Percentiles rank a stretch among this genome's conserved stretches.
phyloP scores from a whole-genome alignment of 2,888 invertebrate species.

The Pyrgus malvae region DNA sequence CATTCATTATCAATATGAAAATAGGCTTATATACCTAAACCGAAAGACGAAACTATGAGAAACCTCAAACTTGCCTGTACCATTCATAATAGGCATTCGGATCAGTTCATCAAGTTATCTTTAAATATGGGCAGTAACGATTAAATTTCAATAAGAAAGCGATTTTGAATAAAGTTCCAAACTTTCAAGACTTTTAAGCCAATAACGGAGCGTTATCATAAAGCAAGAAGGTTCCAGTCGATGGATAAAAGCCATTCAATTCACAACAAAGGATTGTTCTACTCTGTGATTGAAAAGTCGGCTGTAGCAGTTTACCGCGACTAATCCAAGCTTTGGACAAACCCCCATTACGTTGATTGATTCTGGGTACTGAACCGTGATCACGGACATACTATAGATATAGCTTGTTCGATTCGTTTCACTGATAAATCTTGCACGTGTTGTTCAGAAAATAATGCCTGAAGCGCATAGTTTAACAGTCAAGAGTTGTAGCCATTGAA shows the following conservation, averaged over 20 bases:
- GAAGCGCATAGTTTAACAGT: too few relatives aligned
- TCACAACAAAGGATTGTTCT: constrained; percentile 51
- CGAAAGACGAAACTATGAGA: too few relatives aligned
- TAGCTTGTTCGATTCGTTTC: too few relatives aligned
- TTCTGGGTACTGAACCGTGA: constrained; percentile 64
- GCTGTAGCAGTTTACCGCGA: constrained; percentile 52
- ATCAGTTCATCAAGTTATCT: constrained; percentile 7
- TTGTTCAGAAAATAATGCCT: too few relatives aligned
- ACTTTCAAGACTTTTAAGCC: constrained; percentile 29
- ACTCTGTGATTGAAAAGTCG: constrained; percentile 52
- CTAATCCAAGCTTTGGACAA: constrained; percentile 71
- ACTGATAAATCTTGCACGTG: too few relatives aligned
- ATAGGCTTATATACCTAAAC: too few relatives aligned
- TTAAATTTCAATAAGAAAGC: constrained; percentile 20
- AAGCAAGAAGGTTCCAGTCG: constrained; percentile 23
- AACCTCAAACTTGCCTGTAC: too few relatives aligned
- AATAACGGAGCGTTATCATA: constrained; percentile 28
- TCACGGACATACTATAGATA: too few relatives aligned
- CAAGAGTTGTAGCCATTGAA: too few relatives aligned
- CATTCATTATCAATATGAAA: too few relatives aligned
- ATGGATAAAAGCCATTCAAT: constrained; percentile 50
- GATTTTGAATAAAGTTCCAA: constrained; percentile 30
- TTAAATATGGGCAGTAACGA: constrained; percentile 16
- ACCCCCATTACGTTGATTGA: constrained; percentile 77
- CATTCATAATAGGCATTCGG: too few relatives aligned